These are phyloP conservation scores for Galagoides demidoff DNA, from an alignment of 2,797 vertebrate species.

Conservation along the genomic window DNA sequence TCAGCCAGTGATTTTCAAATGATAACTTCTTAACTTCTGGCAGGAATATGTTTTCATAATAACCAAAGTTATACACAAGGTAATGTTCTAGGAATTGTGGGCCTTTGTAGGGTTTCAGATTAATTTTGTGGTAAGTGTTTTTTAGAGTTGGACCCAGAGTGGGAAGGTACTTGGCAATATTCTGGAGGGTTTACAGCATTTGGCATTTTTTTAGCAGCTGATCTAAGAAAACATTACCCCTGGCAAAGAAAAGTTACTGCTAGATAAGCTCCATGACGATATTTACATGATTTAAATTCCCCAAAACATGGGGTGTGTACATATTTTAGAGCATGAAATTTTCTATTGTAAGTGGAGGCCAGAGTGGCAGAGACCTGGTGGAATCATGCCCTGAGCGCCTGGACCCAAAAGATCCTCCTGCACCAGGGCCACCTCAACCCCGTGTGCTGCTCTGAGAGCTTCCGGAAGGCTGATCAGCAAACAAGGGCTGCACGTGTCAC, in stretches of 20 bases:
- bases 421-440: not conserved
- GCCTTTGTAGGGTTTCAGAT: constrained; percentile 68
- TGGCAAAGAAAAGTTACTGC: constrained; percentile 68
- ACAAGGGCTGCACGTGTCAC: not conserved
- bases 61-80: constrained; percentile 64
- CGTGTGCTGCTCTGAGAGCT: not conserved
- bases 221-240: constrained; percentile 74
- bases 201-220: constrained; percentile 64
- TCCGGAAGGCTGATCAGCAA: not conserved
- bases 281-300: constrained; percentile 74
- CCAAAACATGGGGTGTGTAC: constrained; percentile 61
- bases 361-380: constrained; percentile 46
- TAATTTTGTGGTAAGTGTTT: constrained; percentile 32
- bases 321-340: constrained; percentile 44
- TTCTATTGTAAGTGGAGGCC: constrained; percentile 58
- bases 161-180: constrained; percentile 64
- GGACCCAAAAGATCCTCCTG: not conserved
- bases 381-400: not conserved
- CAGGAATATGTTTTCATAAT: constrained; percentile 80
- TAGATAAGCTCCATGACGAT: constrained; percentile 63
- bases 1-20: constrained; percentile 89
- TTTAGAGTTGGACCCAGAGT: constrained; percentile 56
- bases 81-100: constrained; percentile 72
- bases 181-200: constrained; percentile 60
- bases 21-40: constrained; percentile 88